Percentiles rank a stretch among this genome's conserved stretches.
These are phyloP conservation scores for Argyresthia albistria DNA, from an alignment of 2,888 invertebrate species.

Conservation along the genomic window DNA sequence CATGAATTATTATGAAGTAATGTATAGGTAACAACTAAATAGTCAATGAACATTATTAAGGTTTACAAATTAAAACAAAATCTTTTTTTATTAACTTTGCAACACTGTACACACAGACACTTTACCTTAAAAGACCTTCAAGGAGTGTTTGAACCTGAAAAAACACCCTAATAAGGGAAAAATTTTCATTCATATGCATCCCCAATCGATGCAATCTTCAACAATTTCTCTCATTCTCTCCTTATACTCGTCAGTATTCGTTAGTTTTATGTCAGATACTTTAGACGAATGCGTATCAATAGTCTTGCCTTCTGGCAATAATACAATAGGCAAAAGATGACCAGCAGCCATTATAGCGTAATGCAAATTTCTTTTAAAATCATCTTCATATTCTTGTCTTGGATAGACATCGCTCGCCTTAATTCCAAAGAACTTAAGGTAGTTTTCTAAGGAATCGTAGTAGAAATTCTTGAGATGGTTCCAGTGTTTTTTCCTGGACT, in stretches of 20 bases:
- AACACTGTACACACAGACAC: too few relatives aligned
- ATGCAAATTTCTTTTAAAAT: constrained; percentile 25
- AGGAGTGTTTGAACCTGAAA: too few relatives aligned
- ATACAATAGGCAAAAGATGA: constrained; percentile 24
- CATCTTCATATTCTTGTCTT: constrained; percentile 24
- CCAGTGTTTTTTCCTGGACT: constrained; percentile 28
- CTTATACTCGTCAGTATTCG: not conserved
- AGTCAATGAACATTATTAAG: too few relatives aligned
- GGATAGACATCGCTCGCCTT: constrained; percentile 25
- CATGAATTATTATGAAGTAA: too few relatives aligned
- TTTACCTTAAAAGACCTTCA: too few relatives aligned
- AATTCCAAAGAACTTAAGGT: constrained; percentile 26
- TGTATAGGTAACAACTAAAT: too few relatives aligned
- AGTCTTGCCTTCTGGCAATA: constrained; percentile 8
- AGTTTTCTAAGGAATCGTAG: constrained; percentile 21
- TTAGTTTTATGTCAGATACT: not conserved
- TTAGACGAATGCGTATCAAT: not conserved
- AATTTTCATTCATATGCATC: not conserved
- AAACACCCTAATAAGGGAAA: too few relatives aligned
- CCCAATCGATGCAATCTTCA: not conserved
- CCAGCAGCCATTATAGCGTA: constrained; percentile 26
- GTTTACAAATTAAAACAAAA: too few relatives aligned
- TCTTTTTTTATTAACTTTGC: too few relatives aligned
- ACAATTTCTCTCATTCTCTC: not conserved
- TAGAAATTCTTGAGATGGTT: constrained; percentile 28